Evolutionary conservation across 2,113 vertebrate species (phyloP).

Genomic region (Anarhynchus alexandrinus): DNA sequence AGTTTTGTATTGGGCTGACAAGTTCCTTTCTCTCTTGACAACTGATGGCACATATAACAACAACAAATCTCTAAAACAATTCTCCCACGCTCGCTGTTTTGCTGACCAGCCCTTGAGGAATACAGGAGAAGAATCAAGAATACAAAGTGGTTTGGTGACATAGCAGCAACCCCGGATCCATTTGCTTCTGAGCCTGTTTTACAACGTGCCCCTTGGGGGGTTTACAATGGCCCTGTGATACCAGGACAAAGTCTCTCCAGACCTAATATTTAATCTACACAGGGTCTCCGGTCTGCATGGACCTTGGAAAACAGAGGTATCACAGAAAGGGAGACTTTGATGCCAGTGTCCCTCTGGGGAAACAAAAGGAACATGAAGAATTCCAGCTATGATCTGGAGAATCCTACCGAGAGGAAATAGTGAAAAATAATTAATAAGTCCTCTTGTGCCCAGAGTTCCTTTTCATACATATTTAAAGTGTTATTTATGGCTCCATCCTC

Average conservation of each 20-base stretch:
- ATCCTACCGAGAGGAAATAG: neutral
- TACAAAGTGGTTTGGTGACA: neutral
- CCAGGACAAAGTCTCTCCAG: neutral
- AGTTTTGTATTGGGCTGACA: constrained; percentile 21
- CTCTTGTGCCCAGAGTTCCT: neutral
- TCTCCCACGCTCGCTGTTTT: neutral
- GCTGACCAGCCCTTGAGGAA: constrained; percentile 19
- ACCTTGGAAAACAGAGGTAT: neutral
- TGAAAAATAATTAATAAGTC: neutral
- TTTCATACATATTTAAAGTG: neutral
- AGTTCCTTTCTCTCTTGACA: constrained; percentile 1
- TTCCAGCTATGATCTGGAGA: neutral
- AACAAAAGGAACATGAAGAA: neutral
- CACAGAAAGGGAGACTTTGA: neutral
- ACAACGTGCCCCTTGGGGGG: neutral
- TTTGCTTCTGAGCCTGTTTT: neutral
- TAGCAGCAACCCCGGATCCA: neutral
- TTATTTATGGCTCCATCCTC: neutral
- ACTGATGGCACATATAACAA: neutral
- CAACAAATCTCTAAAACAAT: constrained; percentile 21
- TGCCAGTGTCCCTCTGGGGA: neutral
- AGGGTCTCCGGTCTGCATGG: neutral
- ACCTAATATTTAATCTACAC: neutral
- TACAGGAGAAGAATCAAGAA: neutral
- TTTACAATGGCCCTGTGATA: neutral